Evolutionary conservation across 2,888 invertebrate species (phyloP), one percentile per base, ranked within the genome.

Genomic region (Cantharis rustica): DNA sequence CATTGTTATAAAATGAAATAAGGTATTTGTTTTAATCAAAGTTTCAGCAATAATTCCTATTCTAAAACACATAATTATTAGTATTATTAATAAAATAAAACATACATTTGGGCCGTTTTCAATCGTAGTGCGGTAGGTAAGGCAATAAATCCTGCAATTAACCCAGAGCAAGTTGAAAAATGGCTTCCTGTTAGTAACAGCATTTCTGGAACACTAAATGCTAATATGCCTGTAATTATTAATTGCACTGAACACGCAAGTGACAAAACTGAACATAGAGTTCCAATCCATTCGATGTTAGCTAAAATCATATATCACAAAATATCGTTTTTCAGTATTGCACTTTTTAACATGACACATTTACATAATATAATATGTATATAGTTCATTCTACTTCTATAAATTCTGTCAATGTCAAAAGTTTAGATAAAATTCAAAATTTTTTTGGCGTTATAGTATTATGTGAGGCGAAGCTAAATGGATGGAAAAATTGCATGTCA

Each of bases 181-280:
- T 81, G 80, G 70, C 81, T 81, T 69, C 81, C 78, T 26, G 82
- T 75, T 62, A 83, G 73, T 9, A 79, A 61, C 70, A 83, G 76
- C 66, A 82, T 79, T 68, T 82, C 82, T 3, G 83, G 79, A 68
- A 84, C 81, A 13, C 78, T 76, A 71, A 83, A 81, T 16, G 80
- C 84, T 0, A 84, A 90, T 1, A 84, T 83, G 15, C 89, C 90
- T 1, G 90, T 90, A 0, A 88, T 86, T 47, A 90, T 89, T 0
- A 91, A 90, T 83, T 90, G 88, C 77, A 82, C 84, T 2, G 81
- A 83, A 3, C 90, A 87, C 0, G 81, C 86, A 9, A 86, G 88
- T 27, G 81, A 88, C 61, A 88, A 86, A 0, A 89, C 89, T 31
- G 83, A 80, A 77, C 83, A 81, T 26, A 83, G 69, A 68, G 76